Evolutionary conservation across 2,113 vertebrate genomes (phyloP).

Genomic region (Callithrix jacchus): DNA sequence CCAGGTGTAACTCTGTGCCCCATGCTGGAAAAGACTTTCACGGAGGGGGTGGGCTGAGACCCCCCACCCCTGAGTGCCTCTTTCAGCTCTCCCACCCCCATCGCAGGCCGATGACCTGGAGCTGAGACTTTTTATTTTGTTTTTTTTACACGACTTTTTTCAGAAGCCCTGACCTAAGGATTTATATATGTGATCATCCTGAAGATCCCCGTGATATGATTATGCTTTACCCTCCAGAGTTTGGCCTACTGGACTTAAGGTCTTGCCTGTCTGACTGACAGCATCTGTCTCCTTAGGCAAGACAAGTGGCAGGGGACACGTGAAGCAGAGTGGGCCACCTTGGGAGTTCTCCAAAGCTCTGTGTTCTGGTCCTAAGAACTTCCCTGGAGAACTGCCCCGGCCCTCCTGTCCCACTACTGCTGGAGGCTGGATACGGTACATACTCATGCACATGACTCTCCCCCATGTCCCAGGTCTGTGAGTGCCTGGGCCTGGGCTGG

Average conservation of each 20-base stretch:
- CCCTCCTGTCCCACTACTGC: background rate
- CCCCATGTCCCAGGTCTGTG: background rate
- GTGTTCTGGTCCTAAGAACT: background rate
- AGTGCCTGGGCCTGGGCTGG: background rate
- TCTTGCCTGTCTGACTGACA: background rate
- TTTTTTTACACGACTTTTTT: constrained; percentile 32
- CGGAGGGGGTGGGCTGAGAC: background rate
- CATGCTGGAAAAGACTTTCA: background rate
- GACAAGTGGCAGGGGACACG: accelerated
- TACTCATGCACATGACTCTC: background rate
- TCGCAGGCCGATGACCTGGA: constrained; percentile 75
- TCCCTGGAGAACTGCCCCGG: background rate
- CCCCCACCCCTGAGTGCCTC: background rate
- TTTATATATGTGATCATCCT: constrained; percentile 23
- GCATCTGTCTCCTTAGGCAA: background rate
- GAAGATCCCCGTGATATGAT: background rate
- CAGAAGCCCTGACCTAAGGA: constrained; percentile 1
- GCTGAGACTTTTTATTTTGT: constrained; percentile 24
- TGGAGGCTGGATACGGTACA: background rate
- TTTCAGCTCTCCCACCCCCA: background rate
- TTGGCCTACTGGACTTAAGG: background rate
- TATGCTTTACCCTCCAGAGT: background rate
- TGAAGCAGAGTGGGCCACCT: background rate
- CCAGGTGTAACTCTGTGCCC: constrained; percentile 85
- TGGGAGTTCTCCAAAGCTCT: accelerated